These are phyloP conservation scores for Drosophila ogumai DNA, from an alignment of 1,140 invertebrate species.

Conservation along the genomic window DNA sequence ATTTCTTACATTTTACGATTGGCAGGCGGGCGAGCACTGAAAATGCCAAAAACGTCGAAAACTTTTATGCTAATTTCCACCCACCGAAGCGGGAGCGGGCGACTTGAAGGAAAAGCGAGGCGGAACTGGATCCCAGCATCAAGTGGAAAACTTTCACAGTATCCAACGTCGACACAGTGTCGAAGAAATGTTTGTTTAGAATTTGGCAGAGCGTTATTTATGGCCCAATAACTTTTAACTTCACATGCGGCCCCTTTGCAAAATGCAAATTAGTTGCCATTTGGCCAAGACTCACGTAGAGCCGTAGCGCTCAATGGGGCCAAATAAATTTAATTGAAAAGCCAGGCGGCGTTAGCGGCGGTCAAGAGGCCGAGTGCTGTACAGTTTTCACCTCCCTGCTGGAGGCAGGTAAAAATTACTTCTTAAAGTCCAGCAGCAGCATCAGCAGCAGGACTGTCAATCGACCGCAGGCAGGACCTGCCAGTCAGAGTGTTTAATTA, in stretches of 20 bases:
- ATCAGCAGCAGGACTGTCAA: constrained; percentile 47
- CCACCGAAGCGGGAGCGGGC: constrained; percentile 20
- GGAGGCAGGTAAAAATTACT: constrained; percentile 11
- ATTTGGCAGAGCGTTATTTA: constrained; percentile 78
- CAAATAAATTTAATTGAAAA: constrained; percentile 65
- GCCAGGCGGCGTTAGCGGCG: background rate
- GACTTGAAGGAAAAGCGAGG: background rate
- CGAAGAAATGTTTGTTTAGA: constrained; percentile 79
- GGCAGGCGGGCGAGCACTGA: constrained; percentile 53
- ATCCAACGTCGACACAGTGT: constrained; percentile 54
- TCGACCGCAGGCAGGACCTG: constrained; percentile 35
- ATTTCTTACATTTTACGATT: constrained; percentile 76
- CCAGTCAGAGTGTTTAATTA: constrained; percentile 66
- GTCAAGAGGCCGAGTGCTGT: background rate
- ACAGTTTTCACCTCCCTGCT: too few relatives aligned
- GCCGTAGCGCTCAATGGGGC: constrained; percentile 35
- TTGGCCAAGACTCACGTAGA: constrained; percentile 56
- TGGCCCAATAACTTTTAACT: constrained; percentile 82
- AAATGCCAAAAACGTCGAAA: constrained; percentile 54
- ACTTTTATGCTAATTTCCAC: constrained; percentile 77
- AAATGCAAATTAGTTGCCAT: constrained; percentile 74
- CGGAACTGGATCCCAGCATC: constrained; percentile 44
- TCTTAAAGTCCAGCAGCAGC: background rate
- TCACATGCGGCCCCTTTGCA: constrained; percentile 66
- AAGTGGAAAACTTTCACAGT: constrained; percentile 77